phyloP scores from a whole-genome alignment of 2,113 vertebrate species.

The Eurystomus gularis region DNA sequence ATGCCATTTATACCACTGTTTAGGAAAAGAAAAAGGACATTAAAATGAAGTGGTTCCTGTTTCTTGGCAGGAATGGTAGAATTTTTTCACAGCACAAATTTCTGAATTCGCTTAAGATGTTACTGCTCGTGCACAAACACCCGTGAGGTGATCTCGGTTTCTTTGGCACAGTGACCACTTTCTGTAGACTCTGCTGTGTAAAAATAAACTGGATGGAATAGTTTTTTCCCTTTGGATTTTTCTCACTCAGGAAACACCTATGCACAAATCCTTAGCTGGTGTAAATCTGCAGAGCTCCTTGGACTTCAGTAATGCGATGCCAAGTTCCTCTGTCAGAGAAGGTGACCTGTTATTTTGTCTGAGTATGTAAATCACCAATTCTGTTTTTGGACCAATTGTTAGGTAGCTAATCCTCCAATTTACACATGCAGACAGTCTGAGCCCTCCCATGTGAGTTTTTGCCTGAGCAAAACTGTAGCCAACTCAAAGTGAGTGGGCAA shows the following conservation, averaged over 20 bases:
- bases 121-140: constrained; percentile 15
- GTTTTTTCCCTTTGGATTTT: constrained; percentile 43
- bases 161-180: constrained; percentile 27
- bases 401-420: constrained; percentile 32
- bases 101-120: constrained; percentile 6
- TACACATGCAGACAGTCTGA: constrained; percentile 14
- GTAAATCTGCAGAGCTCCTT: constrained; percentile 51
- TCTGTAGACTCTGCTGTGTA: constrained; percentile 29
- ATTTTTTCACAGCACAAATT: constrained; percentile 21
- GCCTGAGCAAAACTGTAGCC: neutral
- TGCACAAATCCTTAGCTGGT: constrained; percentile 37
- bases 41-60: neutral
- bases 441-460: constrained; percentile 5
- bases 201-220: constrained; percentile 47
- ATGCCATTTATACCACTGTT: neutral
- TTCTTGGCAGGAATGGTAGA: constrained; percentile 8
- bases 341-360: constrained; percentile 9
- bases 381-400: constrained; percentile 47
- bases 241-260: constrained; percentile 60
- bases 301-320: neutral
- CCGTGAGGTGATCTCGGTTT: neutral
- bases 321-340: constrained; percentile 15
- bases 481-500: constrained; percentile 33
- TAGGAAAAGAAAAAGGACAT: neutral
- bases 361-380: neutral